Conservation (phyloP, 2,113 vertebrate genomes). For the Semnornis frantzii region DNA sequence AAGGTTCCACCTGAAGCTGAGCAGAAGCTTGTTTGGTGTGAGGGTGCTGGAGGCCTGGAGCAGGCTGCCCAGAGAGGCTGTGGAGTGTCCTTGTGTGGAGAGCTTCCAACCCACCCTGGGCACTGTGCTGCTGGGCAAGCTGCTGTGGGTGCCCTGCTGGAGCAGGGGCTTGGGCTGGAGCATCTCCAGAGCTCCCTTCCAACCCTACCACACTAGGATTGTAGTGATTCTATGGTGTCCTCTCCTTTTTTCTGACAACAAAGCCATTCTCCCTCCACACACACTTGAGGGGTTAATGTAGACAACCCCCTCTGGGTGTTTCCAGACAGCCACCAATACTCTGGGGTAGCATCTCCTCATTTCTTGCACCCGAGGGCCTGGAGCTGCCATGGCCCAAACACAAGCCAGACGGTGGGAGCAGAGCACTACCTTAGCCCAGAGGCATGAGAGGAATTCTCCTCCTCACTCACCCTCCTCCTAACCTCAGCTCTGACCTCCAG, state of each 20-base stretch:
- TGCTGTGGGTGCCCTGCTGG: too few species aligned
- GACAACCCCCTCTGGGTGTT: neutral
- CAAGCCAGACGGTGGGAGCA: conserved; percentile 59
- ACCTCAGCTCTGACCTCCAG: neutral
- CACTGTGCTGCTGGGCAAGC: too few species aligned
- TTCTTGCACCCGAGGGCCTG: neutral
- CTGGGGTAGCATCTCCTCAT: neutral
- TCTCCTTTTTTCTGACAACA: neutral
- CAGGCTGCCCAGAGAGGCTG: too few species aligned
- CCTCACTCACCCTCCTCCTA: neutral
- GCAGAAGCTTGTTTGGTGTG: too few species aligned
- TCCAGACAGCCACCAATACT: neutral
- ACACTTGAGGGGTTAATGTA: fast-evolving
- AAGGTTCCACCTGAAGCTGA: neutral
- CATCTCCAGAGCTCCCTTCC: too few species aligned
- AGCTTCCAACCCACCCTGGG: too few species aligned
- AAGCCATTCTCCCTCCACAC: neutral
- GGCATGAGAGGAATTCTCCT: conserved; percentile 65
- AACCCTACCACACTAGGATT: too few species aligned
- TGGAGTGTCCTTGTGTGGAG: too few species aligned
- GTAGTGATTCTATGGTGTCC: too few species aligned
- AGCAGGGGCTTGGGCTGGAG: too few species aligned
- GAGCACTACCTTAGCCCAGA: conserved; percentile 58
- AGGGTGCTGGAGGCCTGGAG: too few species aligned
- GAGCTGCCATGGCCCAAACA: neutral